A percentile compares a stretch with the other conserved stretches of the same genome.
Evolutionary conservation across 2,113 vertebrate species (phyloP).

Genomic region (Cairina moschata): DNA sequence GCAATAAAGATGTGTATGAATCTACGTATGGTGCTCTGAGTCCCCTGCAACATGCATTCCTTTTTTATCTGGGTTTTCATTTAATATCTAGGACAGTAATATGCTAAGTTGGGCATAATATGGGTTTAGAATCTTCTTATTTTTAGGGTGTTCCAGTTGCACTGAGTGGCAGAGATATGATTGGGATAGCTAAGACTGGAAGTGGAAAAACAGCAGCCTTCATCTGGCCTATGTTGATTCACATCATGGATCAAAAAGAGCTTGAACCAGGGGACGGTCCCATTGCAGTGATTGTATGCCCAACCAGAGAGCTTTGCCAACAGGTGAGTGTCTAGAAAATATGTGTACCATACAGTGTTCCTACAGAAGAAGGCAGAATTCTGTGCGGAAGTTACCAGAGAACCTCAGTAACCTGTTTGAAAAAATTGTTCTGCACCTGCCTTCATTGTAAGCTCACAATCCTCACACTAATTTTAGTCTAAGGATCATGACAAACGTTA

Average conservation of each 20-base stretch:
- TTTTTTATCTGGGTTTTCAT: background rate
- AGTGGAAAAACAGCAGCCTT: slow-evolving; percentile 98
- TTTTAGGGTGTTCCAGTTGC: slow-evolving; percentile 94
- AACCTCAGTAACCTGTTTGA: background rate
- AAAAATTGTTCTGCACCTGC: background rate
- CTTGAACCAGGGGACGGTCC: slow-evolving; percentile 93
- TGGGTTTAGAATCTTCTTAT: background rate
- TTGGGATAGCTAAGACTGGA: slow-evolving; percentile 98
- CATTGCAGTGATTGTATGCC: slow-evolving; percentile 95
- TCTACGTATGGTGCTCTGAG: background rate
- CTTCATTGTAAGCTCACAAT: background rate
- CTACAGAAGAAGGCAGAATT: background rate
- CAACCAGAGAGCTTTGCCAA: slow-evolving; percentile 97
- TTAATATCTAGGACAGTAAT: background rate
- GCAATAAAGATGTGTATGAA: background rate
- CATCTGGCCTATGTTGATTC: slow-evolving; percentile 98
- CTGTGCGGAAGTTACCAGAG: background rate
- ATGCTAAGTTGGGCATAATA: background rate
- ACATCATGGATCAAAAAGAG: slow-evolving; percentile 99
- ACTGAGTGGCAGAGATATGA: slow-evolving; percentile 96
- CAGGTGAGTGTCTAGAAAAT: slow-evolving; percentile 79
- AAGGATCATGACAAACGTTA: background rate
- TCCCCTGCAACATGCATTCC: background rate
- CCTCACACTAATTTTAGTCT: background rate
- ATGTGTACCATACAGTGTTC: rapidly evolving